phyloP scores from a whole-genome alignment of 92 coral and sea anemone genomes.

The Zoanthus sansibaricus region DNA sequence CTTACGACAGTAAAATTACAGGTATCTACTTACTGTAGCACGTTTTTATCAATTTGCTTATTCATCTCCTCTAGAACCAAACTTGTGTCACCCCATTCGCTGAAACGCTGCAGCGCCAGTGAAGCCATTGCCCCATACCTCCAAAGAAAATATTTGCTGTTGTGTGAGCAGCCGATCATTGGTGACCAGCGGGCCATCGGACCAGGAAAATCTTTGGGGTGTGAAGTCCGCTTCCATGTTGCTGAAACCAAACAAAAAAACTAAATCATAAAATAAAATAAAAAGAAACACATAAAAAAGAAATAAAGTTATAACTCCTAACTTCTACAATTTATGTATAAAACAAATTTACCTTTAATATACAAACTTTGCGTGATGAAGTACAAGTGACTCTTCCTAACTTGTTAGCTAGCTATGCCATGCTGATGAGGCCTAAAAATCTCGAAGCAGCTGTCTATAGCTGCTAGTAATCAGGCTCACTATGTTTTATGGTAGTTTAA shows the following conservation, averaged over 20 bases:
- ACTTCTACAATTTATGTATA: too few relatives aligned
- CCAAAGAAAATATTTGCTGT: constrained; percentile 81
- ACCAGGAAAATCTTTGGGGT: constrained; percentile 90
- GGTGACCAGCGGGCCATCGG: constrained; percentile 93
- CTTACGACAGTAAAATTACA: neutral
- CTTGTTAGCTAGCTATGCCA: too few relatives aligned
- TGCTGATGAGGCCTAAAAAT: too few relatives aligned
- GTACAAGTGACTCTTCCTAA: too few relatives aligned
- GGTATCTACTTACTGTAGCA: constrained; percentile 50
- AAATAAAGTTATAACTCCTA: too few relatives aligned
- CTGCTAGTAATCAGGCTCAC: too few relatives aligned
- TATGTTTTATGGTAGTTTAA: too few relatives aligned
- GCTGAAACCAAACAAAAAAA: constrained; percentile 54
- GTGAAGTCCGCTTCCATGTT: constrained; percentile 82
- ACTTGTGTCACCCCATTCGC: constrained; percentile 91
- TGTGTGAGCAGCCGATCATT: constrained; percentile 94
- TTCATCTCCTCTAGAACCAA: constrained; percentile 74
- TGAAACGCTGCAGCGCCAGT: constrained; percentile 77
- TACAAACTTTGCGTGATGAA: too few relatives aligned
- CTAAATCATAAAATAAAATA: too few relatives aligned
- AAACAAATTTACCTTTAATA: too few relatives aligned
- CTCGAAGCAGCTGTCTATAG: too few relatives aligned
- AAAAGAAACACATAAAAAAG: too few relatives aligned
- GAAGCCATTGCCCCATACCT: constrained; percentile 86
- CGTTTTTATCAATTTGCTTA: constrained; percentile 56